phyloP scores from a whole-genome alignment of 1,140 invertebrate species.

The Micrasema longulum region DNA sequence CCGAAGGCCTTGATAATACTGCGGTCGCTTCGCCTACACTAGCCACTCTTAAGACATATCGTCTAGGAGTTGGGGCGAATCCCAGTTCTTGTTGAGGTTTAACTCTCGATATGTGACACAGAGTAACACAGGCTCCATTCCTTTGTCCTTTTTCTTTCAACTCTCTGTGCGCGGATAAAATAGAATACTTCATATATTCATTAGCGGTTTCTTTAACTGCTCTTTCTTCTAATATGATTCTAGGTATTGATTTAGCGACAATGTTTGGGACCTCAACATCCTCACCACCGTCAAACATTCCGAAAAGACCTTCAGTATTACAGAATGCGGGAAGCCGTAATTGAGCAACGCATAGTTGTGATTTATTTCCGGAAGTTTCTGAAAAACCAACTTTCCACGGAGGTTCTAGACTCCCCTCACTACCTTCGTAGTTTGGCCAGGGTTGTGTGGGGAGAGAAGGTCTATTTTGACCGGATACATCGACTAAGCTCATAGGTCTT shows the following conservation, averaged over 20 bases:
- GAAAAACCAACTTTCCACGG: constrained; percentile 87
- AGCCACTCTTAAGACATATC: constrained; percentile 77
- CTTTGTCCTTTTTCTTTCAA: constrained; percentile 78
- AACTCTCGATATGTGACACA: constrained; percentile 77
- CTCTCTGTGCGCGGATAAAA: constrained; percentile 81
- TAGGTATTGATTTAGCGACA: constrained; percentile 79
- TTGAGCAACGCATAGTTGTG: constrained; percentile 81
- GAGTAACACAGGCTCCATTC: constrained; percentile 76
- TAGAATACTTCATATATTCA: constrained; percentile 87
- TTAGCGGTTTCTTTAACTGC: constrained; percentile 82
- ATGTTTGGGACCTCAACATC: constrained; percentile 76
- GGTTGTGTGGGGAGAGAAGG: constrained; percentile 73
- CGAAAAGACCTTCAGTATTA: constrained; percentile 82
- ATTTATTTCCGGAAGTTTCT: constrained; percentile 80
- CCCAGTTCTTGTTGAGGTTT: constrained; percentile 66
- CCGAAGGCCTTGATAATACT: constrained; percentile 75
- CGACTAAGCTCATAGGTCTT: constrained; percentile 82
- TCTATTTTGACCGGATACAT: constrained; percentile 83
- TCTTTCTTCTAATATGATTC: constrained; percentile 81
- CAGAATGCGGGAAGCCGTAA: constrained; percentile 81
- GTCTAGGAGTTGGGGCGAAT: constrained; percentile 63
- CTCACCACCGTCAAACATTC: constrained; percentile 83
- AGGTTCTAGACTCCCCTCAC: constrained; percentile 69
- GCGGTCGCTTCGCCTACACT: constrained; percentile 79
- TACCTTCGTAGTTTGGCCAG: constrained; percentile 71